Conservation (phyloP, 2,113 vertebrate species). For the Etheostoma spectabile region DNA sequence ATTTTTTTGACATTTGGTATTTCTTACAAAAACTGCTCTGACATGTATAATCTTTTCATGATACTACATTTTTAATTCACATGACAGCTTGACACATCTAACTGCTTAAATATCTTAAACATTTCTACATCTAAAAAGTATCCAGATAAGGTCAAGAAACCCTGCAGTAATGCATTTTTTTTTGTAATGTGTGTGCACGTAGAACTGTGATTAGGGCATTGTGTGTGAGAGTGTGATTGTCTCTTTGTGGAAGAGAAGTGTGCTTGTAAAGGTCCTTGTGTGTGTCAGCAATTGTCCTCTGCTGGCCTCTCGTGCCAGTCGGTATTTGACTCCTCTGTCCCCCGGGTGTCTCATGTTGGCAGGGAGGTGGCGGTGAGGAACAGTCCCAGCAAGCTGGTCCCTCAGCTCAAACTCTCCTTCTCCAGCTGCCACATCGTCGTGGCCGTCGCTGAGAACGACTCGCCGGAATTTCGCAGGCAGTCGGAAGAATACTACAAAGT, state of each 20-base stretch:
- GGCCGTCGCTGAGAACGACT: slow-evolving; percentile 89
- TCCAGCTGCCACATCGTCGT: slow-evolving; percentile 83
- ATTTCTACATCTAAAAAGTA: neutral
- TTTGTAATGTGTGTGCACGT: neutral
- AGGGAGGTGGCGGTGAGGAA: slow-evolving; percentile 91
- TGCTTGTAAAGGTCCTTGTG: slow-evolving; percentile 1
- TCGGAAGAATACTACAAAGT: slow-evolving; percentile 90
- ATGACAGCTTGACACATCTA: neutral
- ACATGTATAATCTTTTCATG: neutral
- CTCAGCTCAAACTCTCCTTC: slow-evolving; percentile 50
- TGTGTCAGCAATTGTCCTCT: slow-evolving; percentile 16
- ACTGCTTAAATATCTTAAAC: neutral
- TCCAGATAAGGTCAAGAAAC: neutral
- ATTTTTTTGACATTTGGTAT: neutral
- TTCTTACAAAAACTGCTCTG: neutral
- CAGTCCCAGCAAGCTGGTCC: slow-evolving; percentile 86
- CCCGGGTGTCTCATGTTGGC: slow-evolving; percentile 43
- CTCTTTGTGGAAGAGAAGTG: neutral
- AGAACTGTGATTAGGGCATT: neutral
- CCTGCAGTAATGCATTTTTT: neutral
- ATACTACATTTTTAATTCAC: neutral
- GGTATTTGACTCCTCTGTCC: slow-evolving; percentile 45
- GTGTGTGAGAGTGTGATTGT: neutral
- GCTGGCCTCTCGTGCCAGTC: slow-evolving; percentile 24
- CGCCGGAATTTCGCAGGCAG: slow-evolving; percentile 90